Evolutionary conservation across 2,113 vertebrate genomes (phyloP).

Genomic region (Heliornis fulica): DNA sequence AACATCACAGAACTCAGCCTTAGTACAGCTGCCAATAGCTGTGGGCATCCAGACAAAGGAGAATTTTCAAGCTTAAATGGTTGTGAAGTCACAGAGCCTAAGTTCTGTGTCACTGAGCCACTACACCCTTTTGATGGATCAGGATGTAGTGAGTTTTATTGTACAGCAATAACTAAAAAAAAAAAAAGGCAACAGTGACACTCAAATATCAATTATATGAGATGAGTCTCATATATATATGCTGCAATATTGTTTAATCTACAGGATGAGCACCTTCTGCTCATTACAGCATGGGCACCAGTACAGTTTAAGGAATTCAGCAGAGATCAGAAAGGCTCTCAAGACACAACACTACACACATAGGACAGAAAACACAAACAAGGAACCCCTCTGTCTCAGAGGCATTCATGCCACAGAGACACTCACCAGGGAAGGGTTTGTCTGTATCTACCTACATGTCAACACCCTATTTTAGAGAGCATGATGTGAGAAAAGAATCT

Average conservation of each 20-base stretch:
- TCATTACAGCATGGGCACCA: background rate
- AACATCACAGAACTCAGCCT: background rate
- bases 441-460: background rate
- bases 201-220: background rate
- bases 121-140: background rate
- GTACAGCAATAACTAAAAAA: background rate
- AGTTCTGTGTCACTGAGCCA: background rate
- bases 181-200: background rate
- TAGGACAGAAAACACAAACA: background rate
- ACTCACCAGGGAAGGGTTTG: background rate
- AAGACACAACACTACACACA: background rate
- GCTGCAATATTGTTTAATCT: background rate
- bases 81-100: background rate
- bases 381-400: background rate
- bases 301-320: background rate
- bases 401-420: background rate
- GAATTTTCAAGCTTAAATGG: background rate
- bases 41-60: background rate
- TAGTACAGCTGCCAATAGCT: background rate
- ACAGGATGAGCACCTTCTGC: background rate
- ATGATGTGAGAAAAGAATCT: background rate
- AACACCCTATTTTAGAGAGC: background rate
- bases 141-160: background rate
- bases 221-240: rapidly evolving
- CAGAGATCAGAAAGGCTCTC: background rate